phyloP scores from a whole-genome alignment of 2,888 invertebrate species.

The Drosophila antonietae region DNA sequence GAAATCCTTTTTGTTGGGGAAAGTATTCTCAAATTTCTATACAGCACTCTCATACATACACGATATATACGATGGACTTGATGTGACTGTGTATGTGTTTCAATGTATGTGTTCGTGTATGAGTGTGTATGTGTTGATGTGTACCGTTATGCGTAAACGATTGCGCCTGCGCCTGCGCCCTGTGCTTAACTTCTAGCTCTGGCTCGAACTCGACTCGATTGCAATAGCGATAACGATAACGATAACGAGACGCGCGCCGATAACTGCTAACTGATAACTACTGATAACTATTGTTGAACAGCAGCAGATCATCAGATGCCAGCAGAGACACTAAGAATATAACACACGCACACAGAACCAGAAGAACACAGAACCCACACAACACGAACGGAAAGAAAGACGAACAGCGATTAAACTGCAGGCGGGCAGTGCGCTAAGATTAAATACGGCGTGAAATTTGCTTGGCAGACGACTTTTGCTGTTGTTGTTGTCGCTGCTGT shows the following conservation, averaged over 20 bases:
- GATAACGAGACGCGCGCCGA: conserved; percentile 46
- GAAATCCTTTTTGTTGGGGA: conserved; percentile 27
- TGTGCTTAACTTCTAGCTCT: conserved; percentile 23
- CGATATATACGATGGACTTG: conserved; percentile 17
- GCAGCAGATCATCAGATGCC: conserved; percentile 26
- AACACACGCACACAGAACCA: conserved; percentile 21
- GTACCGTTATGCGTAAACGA: conserved; percentile 14
- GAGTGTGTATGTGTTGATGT: not conserved
- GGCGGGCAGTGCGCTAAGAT: conserved; percentile 80
- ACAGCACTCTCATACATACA: conserved; percentile 35
- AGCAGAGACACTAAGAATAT: conserved; percentile 16
- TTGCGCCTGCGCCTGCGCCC: conserved; percentile 44
- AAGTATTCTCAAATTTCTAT: conserved; percentile 11
- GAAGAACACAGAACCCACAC: conserved; percentile 57
- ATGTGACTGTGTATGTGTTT: conserved; percentile 5
- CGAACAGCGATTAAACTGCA: conserved; percentile 82
- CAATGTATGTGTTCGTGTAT: not conserved
- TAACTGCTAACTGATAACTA: conserved; percentile 18
- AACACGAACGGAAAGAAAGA: conserved; percentile 79
- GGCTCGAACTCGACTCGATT: not conserved
- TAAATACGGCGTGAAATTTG: conserved; percentile 81
- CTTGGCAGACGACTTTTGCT: conserved; percentile 63
- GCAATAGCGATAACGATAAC: conserved; percentile 23
- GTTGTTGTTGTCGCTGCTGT: conserved; percentile 29
- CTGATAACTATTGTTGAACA: conserved; percentile 26